phyloP scores from a whole-genome alignment of 1,140 invertebrate genomes.

The Helicorthomorpha holstii region DNA sequence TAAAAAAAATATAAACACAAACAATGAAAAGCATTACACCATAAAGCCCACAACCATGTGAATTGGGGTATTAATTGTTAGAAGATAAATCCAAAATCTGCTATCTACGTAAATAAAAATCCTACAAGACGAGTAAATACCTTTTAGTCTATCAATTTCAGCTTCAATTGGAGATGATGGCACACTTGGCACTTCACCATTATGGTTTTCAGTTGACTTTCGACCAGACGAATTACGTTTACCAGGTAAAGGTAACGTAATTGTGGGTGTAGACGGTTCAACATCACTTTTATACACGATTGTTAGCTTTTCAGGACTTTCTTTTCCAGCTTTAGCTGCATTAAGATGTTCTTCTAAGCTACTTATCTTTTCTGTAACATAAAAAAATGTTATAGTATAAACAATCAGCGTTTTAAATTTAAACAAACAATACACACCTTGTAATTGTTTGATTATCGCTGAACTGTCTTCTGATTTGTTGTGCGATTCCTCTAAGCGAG shows the following conservation, averaged over 20 bases:
- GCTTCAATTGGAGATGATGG: slow-evolving; percentile 12
- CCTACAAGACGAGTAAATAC: too few species aligned
- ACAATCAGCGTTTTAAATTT: too few species aligned
- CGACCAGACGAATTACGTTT: background rate
- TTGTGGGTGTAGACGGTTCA: background rate
- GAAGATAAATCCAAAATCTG: too few species aligned
- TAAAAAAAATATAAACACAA: too few species aligned
- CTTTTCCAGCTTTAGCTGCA: background rate
- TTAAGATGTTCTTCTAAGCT: too few species aligned
- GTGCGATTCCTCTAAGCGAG: background rate
- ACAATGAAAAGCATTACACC: too few species aligned
- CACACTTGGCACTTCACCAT: background rate
- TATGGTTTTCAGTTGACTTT: background rate
- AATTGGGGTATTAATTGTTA: too few species aligned
- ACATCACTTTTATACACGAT: background rate
- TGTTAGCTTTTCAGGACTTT: background rate
- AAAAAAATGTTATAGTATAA: too few species aligned
- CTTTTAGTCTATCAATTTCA: slow-evolving; percentile 15
- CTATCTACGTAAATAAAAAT: too few species aligned
- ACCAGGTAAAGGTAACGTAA: background rate
- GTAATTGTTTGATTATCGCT: background rate
- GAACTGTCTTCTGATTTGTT: background rate
- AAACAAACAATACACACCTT: too few species aligned
- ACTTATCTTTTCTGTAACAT: too few species aligned
- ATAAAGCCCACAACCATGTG: too few species aligned